Percentiles rank a stretch among this genome's conserved stretches.
Evolutionary conservation across 1,140 invertebrate genomes (phyloP).

Genomic region (Philopotamus ludificatus): DNA sequence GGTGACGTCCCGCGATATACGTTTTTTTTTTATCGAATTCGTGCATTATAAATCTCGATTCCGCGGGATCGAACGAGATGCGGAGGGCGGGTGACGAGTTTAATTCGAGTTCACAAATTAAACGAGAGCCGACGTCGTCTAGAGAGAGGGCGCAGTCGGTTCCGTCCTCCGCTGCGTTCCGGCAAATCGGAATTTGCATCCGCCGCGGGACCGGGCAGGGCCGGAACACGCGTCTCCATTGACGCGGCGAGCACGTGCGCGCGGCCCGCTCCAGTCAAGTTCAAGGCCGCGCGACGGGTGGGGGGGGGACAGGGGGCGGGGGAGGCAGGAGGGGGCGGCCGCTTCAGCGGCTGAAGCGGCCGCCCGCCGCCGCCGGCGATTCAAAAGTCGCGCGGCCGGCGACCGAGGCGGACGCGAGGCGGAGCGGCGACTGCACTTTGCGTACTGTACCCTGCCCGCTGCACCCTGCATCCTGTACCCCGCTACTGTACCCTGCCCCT

Average conservation of each 20-base stretch:
- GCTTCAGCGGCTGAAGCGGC: background rate
- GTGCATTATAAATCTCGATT: too few species aligned
- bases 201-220: background rate
- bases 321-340: background rate
- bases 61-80: too few species aligned
- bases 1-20: too few species aligned
- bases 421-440: too few species aligned
- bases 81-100: too few species aligned
- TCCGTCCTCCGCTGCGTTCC: background rate
- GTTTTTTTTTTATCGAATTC: too few species aligned
- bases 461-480: background rate
- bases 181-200: background rate
- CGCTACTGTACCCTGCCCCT: background rate
- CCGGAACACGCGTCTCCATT: conserved; percentile 1
- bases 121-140: too few species aligned
- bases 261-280: conserved; percentile 28
- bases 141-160: background rate
- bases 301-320: background rate
- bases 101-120: too few species aligned
- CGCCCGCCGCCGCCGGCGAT: background rate
- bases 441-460: background rate
- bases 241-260: conserved; percentile 3
- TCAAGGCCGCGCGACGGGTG: conserved; percentile 32
- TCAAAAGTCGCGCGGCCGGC: background rate
- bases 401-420: too few species aligned